Evolutionary conservation across 2,888 invertebrate species (phyloP), one percentile per base, ranked within the genome.

Genomic region (Limulus polyphemus): DNA sequence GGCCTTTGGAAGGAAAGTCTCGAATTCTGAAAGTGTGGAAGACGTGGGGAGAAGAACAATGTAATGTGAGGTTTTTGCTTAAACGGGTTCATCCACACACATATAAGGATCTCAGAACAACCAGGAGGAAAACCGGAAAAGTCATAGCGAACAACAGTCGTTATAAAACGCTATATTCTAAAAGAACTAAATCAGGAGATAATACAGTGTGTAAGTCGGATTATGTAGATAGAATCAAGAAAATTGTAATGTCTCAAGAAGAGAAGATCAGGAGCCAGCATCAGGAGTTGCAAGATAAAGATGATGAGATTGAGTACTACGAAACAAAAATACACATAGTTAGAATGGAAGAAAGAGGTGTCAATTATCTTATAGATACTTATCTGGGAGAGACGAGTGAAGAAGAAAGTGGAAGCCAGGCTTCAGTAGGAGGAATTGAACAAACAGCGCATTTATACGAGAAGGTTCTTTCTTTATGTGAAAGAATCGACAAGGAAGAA

Each of bases 331-430:
- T 86, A 47, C 88, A 88, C 75, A 82, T 83, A 68, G 82, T 81
- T 55, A 79, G 87, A 57, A 84, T 86, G 76, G 82, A 84, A 68
- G 85, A 86, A 71, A 83, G 87, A 72, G 88, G 88, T 16, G 86
- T 86, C 66, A 88, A 88, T 76, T 88, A 88, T 74, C 80, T 88
- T 57, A 78, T 88, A 14, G 87, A 88, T 75, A 85, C 88, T 1
- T 88, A 88, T 74, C 79, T 88, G 55, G 81, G 80, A 69, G 81
- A 81, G 48, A 57, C 61, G 16, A 55, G 62, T 49, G 70, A 68
- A n/a, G 64, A 62, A 11, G 64, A 32, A 32, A 7, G 32, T 32
- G 32, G 32, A 32, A 32, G 32, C 32, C 32, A 32, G 32, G 32
- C 32, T 32, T 32, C 32, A 32, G 32, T 32, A 2, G 32, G 32